Evolutionary conservation across 23 tunicate genomes (phyloP).

Genomic region (Halocynthia aurantium): DNA sequence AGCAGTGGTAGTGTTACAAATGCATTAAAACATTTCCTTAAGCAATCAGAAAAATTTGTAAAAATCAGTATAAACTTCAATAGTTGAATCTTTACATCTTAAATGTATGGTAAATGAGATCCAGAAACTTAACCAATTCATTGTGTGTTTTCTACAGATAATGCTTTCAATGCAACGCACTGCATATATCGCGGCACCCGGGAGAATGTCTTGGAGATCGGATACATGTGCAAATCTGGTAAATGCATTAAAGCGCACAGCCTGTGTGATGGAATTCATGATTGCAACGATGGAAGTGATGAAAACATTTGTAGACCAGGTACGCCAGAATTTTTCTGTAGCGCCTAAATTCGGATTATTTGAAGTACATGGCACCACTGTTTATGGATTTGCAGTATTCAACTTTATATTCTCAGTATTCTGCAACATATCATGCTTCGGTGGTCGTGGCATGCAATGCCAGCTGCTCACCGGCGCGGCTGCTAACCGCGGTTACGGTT

Average conservation of each 20-base stretch:
- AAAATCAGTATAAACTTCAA: too few species aligned
- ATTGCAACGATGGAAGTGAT: conserved; percentile 51
- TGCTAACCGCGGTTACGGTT: conserved; percentile 33
- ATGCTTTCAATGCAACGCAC: conserved; percentile 46
- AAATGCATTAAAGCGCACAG: conserved; percentile 29
- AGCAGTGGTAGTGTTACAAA: too few species aligned
- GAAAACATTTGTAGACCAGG: conserved; percentile 47
- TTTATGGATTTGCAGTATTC: background rate
- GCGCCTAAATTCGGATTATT: too few species aligned
- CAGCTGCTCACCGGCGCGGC: conserved; percentile 38
- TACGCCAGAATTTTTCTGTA: too few species aligned
- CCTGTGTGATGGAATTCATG: conserved; percentile 46
- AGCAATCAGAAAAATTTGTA: too few species aligned
- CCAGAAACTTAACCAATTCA: too few species aligned
- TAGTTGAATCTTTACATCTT: too few species aligned
- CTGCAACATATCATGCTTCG: too few species aligned
- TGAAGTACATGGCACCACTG: background rate
- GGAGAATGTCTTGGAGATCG: conserved; percentile 8
- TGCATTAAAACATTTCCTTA: too few species aligned
- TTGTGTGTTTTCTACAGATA: conserved; percentile 21
- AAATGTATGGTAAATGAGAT: too few species aligned
- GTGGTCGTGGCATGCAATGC: conserved; percentile 9
- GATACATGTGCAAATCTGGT: conserved; percentile 48
- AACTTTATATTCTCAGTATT: too few species aligned
- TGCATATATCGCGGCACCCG: conserved; percentile 39